A percentile compares a stretch with the other conserved stretches of the same genome.
phyloP scores from a whole-genome alignment of 1,140 invertebrate genomes.

The Oscheius sp. region DNA sequence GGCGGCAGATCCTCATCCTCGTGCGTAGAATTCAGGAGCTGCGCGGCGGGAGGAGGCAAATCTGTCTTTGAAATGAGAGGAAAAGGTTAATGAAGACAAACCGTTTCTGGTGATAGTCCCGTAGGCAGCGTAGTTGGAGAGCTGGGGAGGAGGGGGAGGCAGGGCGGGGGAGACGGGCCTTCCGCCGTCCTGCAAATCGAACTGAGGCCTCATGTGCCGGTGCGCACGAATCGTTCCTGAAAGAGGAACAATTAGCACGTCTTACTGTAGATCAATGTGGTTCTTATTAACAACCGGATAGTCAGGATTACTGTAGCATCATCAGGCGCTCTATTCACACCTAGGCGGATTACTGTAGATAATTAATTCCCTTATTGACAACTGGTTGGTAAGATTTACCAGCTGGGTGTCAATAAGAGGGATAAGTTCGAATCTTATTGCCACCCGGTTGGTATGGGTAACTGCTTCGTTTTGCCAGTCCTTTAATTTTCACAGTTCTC shows the following conservation, averaged over 20 bases:
- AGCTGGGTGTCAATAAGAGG: too few species aligned
- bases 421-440: too few species aligned
- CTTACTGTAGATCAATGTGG: too few species aligned
- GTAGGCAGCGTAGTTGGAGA: neutral
- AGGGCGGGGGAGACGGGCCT: slow-evolving; percentile 5
- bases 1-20: slow-evolving; percentile 32
- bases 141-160: slow-evolving; percentile 23
- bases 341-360: too few species aligned
- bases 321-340: too few species aligned
- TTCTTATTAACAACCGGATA: too few species aligned
- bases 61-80: neutral
- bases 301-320: too few species aligned
- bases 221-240: neutral
- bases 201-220: neutral
- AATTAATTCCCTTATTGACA: too few species aligned
- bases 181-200: neutral
- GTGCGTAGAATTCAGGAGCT: slow-evolving; percentile 4
- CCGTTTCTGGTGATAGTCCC: slow-evolving; percentile 3
- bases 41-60: neutral
- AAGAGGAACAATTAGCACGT: too few species aligned
- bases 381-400: too few species aligned
- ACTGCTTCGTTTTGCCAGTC: too few species aligned
- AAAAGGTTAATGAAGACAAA: neutral
- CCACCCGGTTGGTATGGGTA: too few species aligned
- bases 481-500: neutral